These are phyloP conservation scores for Cygnus atratus DNA, from an alignment of 2,113 vertebrate species.

Conservation along the genomic window DNA sequence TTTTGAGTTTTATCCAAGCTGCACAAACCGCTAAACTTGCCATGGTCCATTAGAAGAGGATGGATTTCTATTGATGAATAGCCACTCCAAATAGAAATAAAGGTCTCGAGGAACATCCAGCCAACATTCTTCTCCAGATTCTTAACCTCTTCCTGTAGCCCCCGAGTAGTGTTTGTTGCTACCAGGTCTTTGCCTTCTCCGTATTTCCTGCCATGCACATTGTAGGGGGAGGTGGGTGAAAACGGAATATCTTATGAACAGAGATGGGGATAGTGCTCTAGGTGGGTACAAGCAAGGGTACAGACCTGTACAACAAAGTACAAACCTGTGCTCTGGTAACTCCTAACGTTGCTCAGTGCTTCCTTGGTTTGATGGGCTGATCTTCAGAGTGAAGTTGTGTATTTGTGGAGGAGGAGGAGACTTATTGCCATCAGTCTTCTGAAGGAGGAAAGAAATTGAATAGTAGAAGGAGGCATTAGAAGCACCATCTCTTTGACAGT, in stretches of 20 bases:
- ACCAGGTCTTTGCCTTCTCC: neutral
- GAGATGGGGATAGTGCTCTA: rapidly evolving
- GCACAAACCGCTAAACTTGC: neutral
- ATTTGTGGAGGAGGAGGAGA: neutral
- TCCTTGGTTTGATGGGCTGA: neutral
- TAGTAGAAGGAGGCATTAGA: neutral
- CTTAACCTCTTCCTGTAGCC: neutral
- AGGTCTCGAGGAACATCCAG: neutral
- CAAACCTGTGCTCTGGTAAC: neutral
- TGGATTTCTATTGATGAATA: neutral
- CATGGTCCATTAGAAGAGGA: neutral
- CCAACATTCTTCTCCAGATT: neutral
- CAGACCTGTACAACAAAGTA: neutral
- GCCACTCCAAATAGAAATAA: neutral
- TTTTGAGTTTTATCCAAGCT: neutral
- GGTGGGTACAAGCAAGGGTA: neutral
- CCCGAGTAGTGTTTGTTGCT: neutral
- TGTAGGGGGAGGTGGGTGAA: neutral
- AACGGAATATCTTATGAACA: neutral
- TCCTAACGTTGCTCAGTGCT: rapidly evolving
- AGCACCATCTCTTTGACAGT: neutral
- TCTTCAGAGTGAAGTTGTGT: neutral
- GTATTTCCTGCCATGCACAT: rapidly evolving
- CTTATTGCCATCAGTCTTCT: neutral
- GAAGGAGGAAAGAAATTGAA: neutral